phyloP scores from a whole-genome alignment of 2,113 vertebrate genomes.

The Xenotilapia leptura region DNA sequence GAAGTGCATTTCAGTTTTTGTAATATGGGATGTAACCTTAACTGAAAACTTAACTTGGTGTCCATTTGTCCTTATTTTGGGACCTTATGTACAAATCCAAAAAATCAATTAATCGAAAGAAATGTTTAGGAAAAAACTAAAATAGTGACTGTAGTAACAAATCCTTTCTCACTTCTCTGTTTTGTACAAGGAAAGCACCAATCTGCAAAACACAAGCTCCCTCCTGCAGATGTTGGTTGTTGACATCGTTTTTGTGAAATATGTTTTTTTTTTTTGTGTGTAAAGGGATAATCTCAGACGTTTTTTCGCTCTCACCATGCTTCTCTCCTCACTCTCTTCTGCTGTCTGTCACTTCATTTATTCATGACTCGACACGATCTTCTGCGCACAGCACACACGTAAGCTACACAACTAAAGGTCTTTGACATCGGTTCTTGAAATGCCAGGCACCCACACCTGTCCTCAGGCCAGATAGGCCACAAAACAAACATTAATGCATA shows the following conservation, averaged over 20 bases:
- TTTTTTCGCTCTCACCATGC: neutral
- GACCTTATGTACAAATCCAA: neutral
- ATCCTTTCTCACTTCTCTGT: neutral
- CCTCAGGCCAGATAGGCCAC: slow-evolving; percentile 5
- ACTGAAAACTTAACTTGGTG: neutral
- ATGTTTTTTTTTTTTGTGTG: neutral
- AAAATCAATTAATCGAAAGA: neutral
- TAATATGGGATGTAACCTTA: neutral
- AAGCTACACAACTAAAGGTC: slow-evolving; percentile 25
- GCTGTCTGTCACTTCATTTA: slow-evolving; percentile 13
- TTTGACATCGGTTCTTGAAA: slow-evolving; percentile 37
- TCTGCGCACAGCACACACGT: neutral
- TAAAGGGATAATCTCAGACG: neutral
- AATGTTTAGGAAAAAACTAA: neutral
- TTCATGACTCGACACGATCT: slow-evolving; percentile 17
- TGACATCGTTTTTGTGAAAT: neutral
- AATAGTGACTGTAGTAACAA: neutral
- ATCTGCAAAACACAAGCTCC: neutral
- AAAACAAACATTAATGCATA: neutral
- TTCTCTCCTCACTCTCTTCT: neutral
- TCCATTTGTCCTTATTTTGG: neutral
- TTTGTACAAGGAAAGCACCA: neutral
- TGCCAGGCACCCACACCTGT: slow-evolving; percentile 43
- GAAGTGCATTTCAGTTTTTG: neutral
- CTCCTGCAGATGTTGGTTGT: neutral